Evolutionary conservation across 1,140 invertebrate genomes (phyloP), one percentile per base, ranked within the genome.

Genomic region (Solen grandis): DNA sequence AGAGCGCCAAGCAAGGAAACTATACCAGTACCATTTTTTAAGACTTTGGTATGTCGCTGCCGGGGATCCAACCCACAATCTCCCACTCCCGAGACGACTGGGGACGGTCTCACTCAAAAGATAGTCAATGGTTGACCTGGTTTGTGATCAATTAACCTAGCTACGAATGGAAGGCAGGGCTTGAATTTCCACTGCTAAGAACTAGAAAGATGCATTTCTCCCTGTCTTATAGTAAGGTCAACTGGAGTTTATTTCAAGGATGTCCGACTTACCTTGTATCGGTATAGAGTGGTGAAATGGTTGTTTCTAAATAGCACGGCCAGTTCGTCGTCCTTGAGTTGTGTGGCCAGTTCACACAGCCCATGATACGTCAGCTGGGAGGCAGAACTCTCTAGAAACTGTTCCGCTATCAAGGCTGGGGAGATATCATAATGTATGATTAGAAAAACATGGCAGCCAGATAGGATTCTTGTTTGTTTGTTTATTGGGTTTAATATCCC

Each of bases 291-390:
- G 68, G 92, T 93, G 85, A 95, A 95, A 87, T 95, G 94, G 87
- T 95, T 95, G 87, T 95, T 95, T 74, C 94, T 88, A 86, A 95
- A 95, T 63, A 95, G 91, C 33, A 95, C 93, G 83, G 92, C 92
- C n/a, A 94, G 81, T 84, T 94, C 93, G 27, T 93, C 91, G 19
- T 94, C 92, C 74, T 92, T 92, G 54, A 95, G 87, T 14, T 89
- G 90, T 5, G 89, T 84, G 14, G 87, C 89, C n/a, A 95, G 88
- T 81, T 94, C 93, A 90, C 90, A 91, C 10, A 95, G 88, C 1
- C 94, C 94, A 89, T 94, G 92, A 85, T 94, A 94, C 0, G 94
- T 95, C 41, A 95, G 85, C 86, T 95, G 94, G 27, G 93, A 93
- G 8, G 94, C 93, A 31, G 94, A 93, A 65, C 88, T 86, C 19